Evolutionary conservation across 2,888 invertebrate species (phyloP).

Genomic region (Lepidocyrtoides sp.): DNA sequence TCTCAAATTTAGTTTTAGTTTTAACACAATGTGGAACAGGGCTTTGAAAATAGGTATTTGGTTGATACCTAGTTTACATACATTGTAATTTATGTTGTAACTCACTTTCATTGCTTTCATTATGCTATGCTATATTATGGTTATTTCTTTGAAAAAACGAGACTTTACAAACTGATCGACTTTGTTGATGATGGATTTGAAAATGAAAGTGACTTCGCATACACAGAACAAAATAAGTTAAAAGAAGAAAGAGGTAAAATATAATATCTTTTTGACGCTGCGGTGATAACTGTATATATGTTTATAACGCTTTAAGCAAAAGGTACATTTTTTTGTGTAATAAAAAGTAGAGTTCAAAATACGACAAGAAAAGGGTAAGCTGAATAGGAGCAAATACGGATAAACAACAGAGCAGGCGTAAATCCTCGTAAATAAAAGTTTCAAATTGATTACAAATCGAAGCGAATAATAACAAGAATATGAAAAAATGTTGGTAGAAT

Average conservation of each 20-base stretch:
- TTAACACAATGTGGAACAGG: too few relatives aligned
- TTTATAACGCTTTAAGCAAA: not conserved
- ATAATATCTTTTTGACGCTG: slow-evolving; percentile 15
- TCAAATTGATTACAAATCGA: slow-evolving; percentile 17
- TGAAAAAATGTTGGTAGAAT: slow-evolving; percentile 10
- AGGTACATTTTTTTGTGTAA: not conserved
- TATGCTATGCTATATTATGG: too few relatives aligned
- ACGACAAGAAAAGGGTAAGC: slow-evolving; percentile 49
- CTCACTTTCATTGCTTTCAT: too few relatives aligned
- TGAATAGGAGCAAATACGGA: not conserved
- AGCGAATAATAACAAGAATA: not conserved
- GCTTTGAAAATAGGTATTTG: too few relatives aligned
- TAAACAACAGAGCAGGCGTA: not conserved
- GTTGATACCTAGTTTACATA: too few relatives aligned
- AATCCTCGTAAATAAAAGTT: slow-evolving; percentile 14
- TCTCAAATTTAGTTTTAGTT: too few relatives aligned
- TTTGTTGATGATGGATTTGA: slow-evolving; percentile 62
- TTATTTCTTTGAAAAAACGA: slow-evolving; percentile 9
- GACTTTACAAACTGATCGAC: not conserved
- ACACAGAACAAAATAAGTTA: not conserved
- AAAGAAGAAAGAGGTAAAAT: slow-evolving; percentile 22
- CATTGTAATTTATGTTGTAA: too few relatives aligned
- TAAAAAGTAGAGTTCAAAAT: slow-evolving; percentile 65
- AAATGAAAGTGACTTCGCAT: slow-evolving; percentile 71
- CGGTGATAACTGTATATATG: too few relatives aligned